phyloP scores from a whole-genome alignment of 2,797 vertebrate species.

The Labroides dimidiatus region DNA sequence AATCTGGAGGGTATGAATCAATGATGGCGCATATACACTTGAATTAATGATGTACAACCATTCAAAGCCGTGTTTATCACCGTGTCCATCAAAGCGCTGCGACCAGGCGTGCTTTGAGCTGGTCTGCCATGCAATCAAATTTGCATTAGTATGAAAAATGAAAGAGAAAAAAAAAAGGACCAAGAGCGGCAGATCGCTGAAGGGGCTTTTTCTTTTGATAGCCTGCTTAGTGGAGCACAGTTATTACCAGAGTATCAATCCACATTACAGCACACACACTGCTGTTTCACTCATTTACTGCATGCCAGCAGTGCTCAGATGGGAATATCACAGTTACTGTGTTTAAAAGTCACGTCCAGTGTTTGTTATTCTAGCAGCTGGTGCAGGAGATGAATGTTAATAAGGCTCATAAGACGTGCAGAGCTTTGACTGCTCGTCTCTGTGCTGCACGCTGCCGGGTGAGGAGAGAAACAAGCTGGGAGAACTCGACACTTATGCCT shows the following conservation, averaged over 20 bases:
- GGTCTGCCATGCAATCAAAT: slow-evolving; percentile 62
- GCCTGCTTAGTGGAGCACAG: slow-evolving; percentile 60
- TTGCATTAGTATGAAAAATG: slow-evolving; percentile 54
- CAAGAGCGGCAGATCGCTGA: slow-evolving; percentile 64
- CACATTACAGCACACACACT: slow-evolving; percentile 68
- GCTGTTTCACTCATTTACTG: slow-evolving; percentile 69
- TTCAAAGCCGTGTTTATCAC: slow-evolving; percentile 34
- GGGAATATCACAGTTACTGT: slow-evolving; percentile 67
- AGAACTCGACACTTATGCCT: slow-evolving; percentile 37
- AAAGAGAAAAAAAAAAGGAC: slow-evolving; percentile 62
- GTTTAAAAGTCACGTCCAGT: slow-evolving; percentile 71
- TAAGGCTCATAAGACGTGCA: slow-evolving; percentile 50
- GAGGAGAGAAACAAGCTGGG: slow-evolving; percentile 26
- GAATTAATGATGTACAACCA: slow-evolving; percentile 28
- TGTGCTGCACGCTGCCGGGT: slow-evolving; percentile 55
- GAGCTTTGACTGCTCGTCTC: slow-evolving; percentile 53
- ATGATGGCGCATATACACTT: slow-evolving; percentile 12
- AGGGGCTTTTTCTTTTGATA: slow-evolving; percentile 55
- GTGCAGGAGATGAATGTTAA: slow-evolving; percentile 64
- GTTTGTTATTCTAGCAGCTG: slow-evolving; percentile 61
- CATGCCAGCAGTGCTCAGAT: slow-evolving; percentile 48
- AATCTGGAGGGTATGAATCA: slow-evolving; percentile 29
- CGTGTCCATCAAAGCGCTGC: slow-evolving; percentile 38
- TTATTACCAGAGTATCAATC: slow-evolving; percentile 77
- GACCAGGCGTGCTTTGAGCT: slow-evolving; percentile 61